A percentile compares a stretch with the other conserved stretches of the same genome.
Conservation (phyloP, 2,888 invertebrate genomes). For the Byasa hedistus region DNA sequence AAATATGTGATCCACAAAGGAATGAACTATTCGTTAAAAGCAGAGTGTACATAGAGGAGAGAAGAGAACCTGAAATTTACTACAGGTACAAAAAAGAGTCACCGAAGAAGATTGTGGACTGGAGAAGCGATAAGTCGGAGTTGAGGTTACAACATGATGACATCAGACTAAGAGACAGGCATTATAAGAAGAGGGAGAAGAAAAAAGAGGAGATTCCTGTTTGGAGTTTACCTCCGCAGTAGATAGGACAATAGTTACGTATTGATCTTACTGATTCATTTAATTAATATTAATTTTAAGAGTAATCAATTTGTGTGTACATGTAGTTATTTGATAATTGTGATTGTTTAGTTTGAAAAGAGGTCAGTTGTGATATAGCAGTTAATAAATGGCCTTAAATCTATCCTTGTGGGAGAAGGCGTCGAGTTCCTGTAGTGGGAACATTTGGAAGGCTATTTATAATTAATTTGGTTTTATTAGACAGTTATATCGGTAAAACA, state of each 20-base stretch:
- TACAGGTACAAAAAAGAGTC: conserved; percentile 41
- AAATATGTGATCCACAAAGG: conserved; percentile 52
- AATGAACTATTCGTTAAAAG: conserved; percentile 71
- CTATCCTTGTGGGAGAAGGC: no score
- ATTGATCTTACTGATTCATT: not conserved
- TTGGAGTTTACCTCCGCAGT: conserved; percentile 69
- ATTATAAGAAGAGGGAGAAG: conserved; percentile 66
- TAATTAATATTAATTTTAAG: not conserved
- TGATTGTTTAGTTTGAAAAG: no score
- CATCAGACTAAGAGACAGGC: conserved; percentile 64
- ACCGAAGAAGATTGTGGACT: conserved; percentile 54
- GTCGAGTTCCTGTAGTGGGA: no score
- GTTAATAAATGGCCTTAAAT: no score
- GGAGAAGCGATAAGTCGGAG: conserved; percentile 57
- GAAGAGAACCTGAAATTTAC: conserved; percentile 41
- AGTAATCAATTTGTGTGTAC: not conserved
- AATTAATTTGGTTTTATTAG: no score
- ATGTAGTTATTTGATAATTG: not conserved
- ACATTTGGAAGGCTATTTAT: no score
- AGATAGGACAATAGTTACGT: conserved; percentile 32
- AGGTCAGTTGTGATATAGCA: no score
- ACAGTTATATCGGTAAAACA: no score
- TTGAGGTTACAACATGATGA: conserved; percentile 59
- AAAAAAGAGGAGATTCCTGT: conserved; percentile 64
- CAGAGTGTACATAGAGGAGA: conserved; percentile 59